phyloP scores from a whole-genome alignment of 1,140 invertebrate species.

The Palaemon carinicauda region DNA sequence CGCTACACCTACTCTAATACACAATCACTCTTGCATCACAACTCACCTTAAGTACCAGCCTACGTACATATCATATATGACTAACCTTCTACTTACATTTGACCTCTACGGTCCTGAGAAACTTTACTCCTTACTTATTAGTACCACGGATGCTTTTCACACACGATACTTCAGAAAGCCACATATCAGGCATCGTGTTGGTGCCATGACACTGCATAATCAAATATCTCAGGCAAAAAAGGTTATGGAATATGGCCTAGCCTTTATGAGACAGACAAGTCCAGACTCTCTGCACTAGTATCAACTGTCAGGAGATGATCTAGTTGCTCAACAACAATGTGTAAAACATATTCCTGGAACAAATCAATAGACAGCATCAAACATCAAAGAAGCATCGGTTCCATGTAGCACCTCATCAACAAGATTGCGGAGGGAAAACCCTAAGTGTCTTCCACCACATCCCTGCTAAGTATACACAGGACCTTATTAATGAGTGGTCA shows the following conservation, averaged over 20 bases:
- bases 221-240: background rate
- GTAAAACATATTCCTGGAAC: background rate
- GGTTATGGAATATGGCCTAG: background rate
- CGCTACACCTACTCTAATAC: too few relatives aligned
- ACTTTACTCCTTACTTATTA: too few relatives aligned
- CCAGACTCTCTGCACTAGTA: background rate
- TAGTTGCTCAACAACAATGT: constrained; percentile 7
- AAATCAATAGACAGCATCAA: too few relatives aligned
- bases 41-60: background rate
- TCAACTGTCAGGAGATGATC: background rate
- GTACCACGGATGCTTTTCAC: too few relatives aligned
- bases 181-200: too few relatives aligned
- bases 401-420: constrained; percentile 25
- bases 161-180: background rate
- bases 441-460: constrained; percentile 19
- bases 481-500: too few relatives aligned
- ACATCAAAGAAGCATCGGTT: constrained; percentile 7
- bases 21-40: background rate
- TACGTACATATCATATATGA: background rate
- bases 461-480: too few relatives aligned
- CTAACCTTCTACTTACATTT: background rate
- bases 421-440: background rate
- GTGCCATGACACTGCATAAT: too few relatives aligned
- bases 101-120: too few relatives aligned
- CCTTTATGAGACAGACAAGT: background rate